Percentiles rank a stretch among this genome's conserved stretches.
Evolutionary conservation across 2,797 vertebrate species (phyloP).

Genomic region (Miichthys miiuy): DNA sequence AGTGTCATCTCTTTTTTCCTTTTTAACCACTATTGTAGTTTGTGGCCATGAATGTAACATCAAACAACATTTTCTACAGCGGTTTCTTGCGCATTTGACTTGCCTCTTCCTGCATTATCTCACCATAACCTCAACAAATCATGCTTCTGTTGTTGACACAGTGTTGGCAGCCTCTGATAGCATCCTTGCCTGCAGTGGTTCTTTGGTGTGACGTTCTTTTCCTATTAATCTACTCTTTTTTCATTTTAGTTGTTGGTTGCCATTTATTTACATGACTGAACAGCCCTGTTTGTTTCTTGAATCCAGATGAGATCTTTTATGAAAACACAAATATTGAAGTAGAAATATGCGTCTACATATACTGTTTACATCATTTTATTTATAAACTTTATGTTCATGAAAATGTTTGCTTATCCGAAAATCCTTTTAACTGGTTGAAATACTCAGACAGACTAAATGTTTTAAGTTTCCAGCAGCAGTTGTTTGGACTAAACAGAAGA

Average conservation of each 20-base stretch:
- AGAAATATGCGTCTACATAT: not conserved
- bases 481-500: not conserved
- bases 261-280: not conserved
- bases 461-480: not conserved
- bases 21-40: not conserved
- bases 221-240: not conserved
- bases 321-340: not conserved
- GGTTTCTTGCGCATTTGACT: not conserved
- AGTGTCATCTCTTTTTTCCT: not conserved
- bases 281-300: not conserved
- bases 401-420: not conserved
- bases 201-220: not conserved
- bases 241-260: not conserved
- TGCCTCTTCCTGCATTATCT: not conserved
- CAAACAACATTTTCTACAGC: not conserved
- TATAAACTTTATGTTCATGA: not conserved
- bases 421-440: no score
- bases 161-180: not conserved
- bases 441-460: no score
- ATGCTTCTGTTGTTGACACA: not conserved
- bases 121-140: conserved; percentile 1
- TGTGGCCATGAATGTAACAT: not conserved
- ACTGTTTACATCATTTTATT: not conserved
- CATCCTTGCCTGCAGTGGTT: not conserved
- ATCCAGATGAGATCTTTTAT: not conserved